Evolutionary conservation across 1,140 invertebrate genomes (phyloP).

Genomic region (Sarcophaga peregrina): DNA sequence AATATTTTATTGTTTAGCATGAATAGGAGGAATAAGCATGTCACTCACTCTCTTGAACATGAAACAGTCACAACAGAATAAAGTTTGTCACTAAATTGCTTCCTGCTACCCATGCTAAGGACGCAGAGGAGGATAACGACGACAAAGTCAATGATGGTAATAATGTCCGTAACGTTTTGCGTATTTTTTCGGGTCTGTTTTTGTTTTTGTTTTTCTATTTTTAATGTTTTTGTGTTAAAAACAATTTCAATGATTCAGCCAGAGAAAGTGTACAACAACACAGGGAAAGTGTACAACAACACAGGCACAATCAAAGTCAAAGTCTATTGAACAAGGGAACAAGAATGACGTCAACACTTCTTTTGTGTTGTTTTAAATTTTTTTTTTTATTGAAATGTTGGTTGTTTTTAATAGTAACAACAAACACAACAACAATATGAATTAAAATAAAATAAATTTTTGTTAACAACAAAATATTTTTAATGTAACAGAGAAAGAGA

Average conservation of each 20-base stretch:
- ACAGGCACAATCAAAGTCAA: neutral
- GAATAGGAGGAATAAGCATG: neutral
- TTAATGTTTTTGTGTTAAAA: neutral
- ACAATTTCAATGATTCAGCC: neutral
- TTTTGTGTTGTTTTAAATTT: too few relatives aligned
- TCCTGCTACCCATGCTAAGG: neutral
- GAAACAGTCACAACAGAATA: neutral
- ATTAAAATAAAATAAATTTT: too few relatives aligned
- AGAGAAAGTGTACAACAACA: neutral
- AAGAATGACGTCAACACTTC: slow-evolving; percentile 14
- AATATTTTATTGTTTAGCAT: slow-evolving; percentile 16
- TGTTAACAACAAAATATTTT: too few relatives aligned
- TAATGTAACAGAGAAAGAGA: too few relatives aligned
- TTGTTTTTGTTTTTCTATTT: neutral
- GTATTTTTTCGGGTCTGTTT: too few relatives aligned
- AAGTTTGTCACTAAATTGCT: slow-evolving; percentile 9
- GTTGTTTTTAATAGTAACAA: too few relatives aligned
- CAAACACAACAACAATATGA: too few relatives aligned
- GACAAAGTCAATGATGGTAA: slow-evolving; percentile 18
- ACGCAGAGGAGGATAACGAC: neutral
- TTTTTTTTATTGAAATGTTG: too few relatives aligned
- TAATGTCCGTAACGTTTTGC: neutral
- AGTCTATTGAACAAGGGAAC: neutral
- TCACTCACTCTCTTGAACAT: too few relatives aligned
- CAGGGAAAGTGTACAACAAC: neutral